Evolutionary conservation across 1,140 invertebrate species (phyloP).

Genomic region (Yoshiicerus persimilis): DNA sequence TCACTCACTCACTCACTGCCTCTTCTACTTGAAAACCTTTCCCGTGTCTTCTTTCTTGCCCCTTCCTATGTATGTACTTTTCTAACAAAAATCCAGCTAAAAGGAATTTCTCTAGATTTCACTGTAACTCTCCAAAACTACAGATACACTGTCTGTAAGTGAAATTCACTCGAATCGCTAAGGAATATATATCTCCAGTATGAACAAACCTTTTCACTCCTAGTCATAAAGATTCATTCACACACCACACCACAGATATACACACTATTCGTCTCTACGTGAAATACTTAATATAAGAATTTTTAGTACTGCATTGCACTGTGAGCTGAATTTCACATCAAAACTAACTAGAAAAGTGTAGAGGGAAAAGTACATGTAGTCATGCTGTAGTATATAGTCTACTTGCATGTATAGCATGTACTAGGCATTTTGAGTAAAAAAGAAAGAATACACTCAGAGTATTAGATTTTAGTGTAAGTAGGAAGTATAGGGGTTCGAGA

Average conservation of each 20-base stretch:
- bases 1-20: slow-evolving; percentile 15
- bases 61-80: not conserved
- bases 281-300: not conserved
- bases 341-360: too few relatives aligned
- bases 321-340: not conserved
- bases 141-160: not conserved
- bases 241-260: not conserved
- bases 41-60: not conserved
- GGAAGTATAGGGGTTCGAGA: too few relatives aligned
- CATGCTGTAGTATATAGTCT: too few relatives aligned
- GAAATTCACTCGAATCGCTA: not conserved
- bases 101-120: slow-evolving; percentile 20
- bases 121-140: not conserved
- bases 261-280: not conserved
- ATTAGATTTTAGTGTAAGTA: too few relatives aligned
- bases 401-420: too few relatives aligned
- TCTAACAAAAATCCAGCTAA: slow-evolving; percentile 6
- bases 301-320: not conserved
- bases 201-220: too few relatives aligned
- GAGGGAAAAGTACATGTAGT: too few relatives aligned
- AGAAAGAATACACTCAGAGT: too few relatives aligned
- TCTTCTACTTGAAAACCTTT: not conserved
- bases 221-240: too few relatives aligned
- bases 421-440: too few relatives aligned
- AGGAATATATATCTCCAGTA: not conserved